A percentile compares a stretch with the other conserved stretches of the same genome.
phyloP scores from a whole-genome alignment of 64 coral and sea anemone species.

The Porites australiensis region DNA sequence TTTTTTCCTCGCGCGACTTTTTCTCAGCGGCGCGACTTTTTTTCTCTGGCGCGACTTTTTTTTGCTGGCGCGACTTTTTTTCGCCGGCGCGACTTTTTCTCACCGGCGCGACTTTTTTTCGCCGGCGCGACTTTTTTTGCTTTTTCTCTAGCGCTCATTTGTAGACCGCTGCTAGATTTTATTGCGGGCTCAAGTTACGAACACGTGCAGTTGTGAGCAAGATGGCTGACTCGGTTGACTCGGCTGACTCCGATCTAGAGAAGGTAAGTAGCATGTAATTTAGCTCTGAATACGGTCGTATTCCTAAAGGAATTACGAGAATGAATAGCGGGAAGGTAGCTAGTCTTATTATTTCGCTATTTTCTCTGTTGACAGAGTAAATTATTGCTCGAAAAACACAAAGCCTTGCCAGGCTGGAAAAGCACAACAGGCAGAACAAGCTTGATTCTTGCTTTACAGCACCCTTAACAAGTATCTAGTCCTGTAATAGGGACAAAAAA shows the following conservation, averaged over 20 bases:
- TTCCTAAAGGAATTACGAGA: not conserved
- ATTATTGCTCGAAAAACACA: not conserved
- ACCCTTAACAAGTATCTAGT: too few relatives aligned
- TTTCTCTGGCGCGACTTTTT: not conserved
- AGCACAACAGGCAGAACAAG: slow-evolving; percentile 10
- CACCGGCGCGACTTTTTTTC: not conserved
- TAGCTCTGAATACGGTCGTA: not conserved
- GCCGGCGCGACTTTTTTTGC: too few relatives aligned
- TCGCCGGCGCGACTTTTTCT: not conserved
- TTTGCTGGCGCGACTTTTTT: slow-evolving; percentile 6
- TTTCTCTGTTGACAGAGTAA: not conserved
- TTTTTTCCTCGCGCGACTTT: not conserved
- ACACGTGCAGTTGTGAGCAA: not conserved
- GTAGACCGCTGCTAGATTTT: not conserved
- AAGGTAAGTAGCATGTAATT: not conserved
- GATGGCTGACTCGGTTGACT: not conserved
- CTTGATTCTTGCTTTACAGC: not conserved
- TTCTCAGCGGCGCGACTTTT: not conserved
- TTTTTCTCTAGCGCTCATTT: not conserved
- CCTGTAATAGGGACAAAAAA: too few relatives aligned
- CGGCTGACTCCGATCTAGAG: not conserved
- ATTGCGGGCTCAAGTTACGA: not conserved
- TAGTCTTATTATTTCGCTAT: slow-evolving; percentile 5
- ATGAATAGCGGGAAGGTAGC: slow-evolving; percentile 9
- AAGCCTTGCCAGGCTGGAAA: not conserved